A percentile compares a stretch with the other conserved stretches of the same genome.
These are phyloP conservation scores for Hucho hucho DNA, from an alignment of 2,113 vertebrate genomes.

Conservation along the genomic window DNA sequence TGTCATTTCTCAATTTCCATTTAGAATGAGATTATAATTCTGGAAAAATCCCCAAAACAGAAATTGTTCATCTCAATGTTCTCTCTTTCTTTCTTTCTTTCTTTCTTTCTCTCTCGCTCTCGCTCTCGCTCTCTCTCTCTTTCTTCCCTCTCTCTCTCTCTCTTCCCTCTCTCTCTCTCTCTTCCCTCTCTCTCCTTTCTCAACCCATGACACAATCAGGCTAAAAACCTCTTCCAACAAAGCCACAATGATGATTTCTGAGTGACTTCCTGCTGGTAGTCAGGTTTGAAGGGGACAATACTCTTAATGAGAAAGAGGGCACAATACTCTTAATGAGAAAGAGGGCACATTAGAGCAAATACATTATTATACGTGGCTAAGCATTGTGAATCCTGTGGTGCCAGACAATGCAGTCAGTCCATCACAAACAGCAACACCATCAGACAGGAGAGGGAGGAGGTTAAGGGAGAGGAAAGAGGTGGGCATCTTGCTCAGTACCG, in stretches of 20 bases:
- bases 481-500: slow-evolving; percentile 2
- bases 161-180: rapidly evolving
- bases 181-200: slow-evolving; percentile 22
- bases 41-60: slow-evolving; percentile 23
- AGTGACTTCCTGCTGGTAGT: not conserved
- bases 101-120: slow-evolving; percentile 2
- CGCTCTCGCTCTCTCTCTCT: rapidly evolving
- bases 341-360: not conserved
- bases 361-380: not conserved
- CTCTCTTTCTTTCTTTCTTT: not conserved
- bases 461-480: slow-evolving; percentile 39
- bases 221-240: slow-evolving; percentile 2
- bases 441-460: no score
- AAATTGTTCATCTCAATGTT: not conserved
- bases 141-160: no score
- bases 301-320: not conserved
- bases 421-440: no score
- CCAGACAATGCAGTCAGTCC: slow-evolving; percentile 8
- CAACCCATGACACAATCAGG: slow-evolving; percentile 66
- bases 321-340: not conserved
- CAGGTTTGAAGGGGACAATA: not conserved
- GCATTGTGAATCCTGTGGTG: not conserved
- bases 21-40: slow-evolving; percentile 38
- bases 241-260: not conserved
- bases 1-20: slow-evolving; percentile 48